A percentile compares a stretch with the other conserved stretches of the same genome.
Conservation (phyloP, 2,888 invertebrate species). For the Drosophila quinaria region DNA sequence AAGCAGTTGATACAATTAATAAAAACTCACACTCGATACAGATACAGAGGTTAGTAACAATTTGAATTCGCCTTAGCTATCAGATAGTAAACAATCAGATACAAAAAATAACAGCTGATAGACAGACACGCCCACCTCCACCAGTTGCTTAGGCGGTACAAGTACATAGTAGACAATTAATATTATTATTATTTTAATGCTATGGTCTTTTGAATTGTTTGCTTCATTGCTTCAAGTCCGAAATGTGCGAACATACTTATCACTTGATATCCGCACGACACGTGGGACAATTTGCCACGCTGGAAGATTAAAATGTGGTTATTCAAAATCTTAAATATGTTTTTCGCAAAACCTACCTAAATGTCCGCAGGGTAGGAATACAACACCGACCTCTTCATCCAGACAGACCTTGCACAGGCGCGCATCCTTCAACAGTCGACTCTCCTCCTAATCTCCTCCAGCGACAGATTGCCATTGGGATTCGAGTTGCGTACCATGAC, state of each 20-base stretch:
- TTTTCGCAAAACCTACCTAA: constrained; percentile 86
- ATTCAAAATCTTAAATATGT: background rate
- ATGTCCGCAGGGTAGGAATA: constrained; percentile 98
- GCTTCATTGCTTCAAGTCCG: constrained; percentile 87
- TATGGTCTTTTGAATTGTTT: constrained; percentile 26
- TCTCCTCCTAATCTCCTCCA: constrained; percentile 95
- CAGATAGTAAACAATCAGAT: constrained; percentile 41
- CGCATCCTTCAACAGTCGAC: constrained; percentile 93
- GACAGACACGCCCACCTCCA: constrained; percentile 28
- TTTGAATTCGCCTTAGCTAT: constrained; percentile 27
- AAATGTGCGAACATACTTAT: constrained; percentile 93
- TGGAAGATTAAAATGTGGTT: constrained; percentile 84
- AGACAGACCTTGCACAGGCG: constrained; percentile 97
- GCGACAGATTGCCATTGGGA: constrained; percentile 71
- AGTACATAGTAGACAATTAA: constrained; percentile 69
- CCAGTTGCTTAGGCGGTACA: constrained; percentile 45
- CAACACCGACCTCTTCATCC: constrained; percentile 95
- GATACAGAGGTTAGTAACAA: constrained; percentile 22
- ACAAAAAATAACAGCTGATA: constrained; percentile 41
- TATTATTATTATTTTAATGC: constrained; percentile 28
- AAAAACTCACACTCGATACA: constrained; percentile 27
- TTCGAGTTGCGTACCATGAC: background rate
- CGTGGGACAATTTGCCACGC: constrained; percentile 92
- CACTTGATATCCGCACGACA: constrained; percentile 93
- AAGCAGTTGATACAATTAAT: constrained; percentile 29